Evolutionary conservation across 1,140 invertebrate species (phyloP), one percentile per base, ranked within the genome.

Genomic region (Macrobrachium nipponense): DNA sequence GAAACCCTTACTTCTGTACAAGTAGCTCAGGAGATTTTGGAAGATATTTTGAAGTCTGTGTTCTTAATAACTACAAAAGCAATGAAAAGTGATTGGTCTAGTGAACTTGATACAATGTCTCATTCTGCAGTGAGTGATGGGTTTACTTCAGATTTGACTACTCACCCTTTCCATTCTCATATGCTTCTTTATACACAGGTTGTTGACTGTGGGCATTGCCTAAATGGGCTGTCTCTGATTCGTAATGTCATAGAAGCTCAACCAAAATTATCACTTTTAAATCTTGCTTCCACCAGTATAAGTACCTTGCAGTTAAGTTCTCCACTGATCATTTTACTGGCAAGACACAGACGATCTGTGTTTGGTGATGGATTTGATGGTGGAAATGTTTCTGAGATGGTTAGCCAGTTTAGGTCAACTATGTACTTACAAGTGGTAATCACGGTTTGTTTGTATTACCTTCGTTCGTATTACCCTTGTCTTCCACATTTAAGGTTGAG

Each of bases 381-480:
- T 8, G 95, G 95, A 75, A 89, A 92, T 79, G 90, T 94, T 2
- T 91, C 91, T 68, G 92, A 93, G 68, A 90, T 93, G 60, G 88
- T 92, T 75, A 91, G 90, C 70, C 91, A 91, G 80, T 92, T 91
- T 89, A 90, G 95, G 5, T 96, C 95, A 73, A 95, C 94, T 89
- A 97, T 96, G 94, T 96, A 96, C 90, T 91, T 97, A 58, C 96
- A 97, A 91, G 93, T 96, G 18, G 90, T 97, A 20, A 94, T 98
- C 80, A 94, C 94, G 0, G 92, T 96, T 43, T 95, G 95, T 90
- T 91, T 97, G 77, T 96, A 96, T 90, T 96, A 95, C 90, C 93
- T 96, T 0, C 92, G 96, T 73, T 96, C 95, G 76, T 97, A 95
- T 90, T 97, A 96, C 91, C 95, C 96, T 10, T 94, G 95, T 88